Evolutionary conservation across 2,888 invertebrate genomes (phyloP).

Genomic region (Troglohyphantes excavatus): DNA sequence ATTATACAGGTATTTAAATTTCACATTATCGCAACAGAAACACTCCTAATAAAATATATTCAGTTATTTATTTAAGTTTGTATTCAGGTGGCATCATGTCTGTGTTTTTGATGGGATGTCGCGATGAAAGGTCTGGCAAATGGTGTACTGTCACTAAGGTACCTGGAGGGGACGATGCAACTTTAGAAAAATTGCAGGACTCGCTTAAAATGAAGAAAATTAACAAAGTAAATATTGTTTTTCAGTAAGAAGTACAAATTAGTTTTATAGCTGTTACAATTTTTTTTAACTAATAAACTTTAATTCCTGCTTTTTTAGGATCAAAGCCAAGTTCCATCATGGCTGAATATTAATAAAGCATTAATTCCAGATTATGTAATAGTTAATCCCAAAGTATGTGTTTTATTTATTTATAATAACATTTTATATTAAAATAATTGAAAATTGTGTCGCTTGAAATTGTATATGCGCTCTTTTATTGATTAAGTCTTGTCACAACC

Average conservation of each 20-base stretch:
- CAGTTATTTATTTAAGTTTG: background rate
- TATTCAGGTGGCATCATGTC: constrained; percentile 92
- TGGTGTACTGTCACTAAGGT: constrained; percentile 96
- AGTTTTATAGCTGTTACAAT: background rate
- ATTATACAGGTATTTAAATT: background rate
- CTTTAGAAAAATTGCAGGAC: constrained; percentile 88
- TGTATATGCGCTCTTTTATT: too few relatives aligned
- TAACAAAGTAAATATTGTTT: constrained; percentile 84
- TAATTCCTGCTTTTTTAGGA: constrained; percentile 83
- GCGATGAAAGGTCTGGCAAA: constrained; percentile 86
- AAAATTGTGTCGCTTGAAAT: too few relatives aligned
- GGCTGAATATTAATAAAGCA: constrained; percentile 91
- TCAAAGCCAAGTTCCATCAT: constrained; percentile 87
- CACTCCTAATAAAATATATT: too few relatives aligned
- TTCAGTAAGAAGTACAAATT: background rate
- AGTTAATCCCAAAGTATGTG: constrained; percentile 87
- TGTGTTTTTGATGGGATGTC: constrained; percentile 96
- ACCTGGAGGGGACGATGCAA: constrained; percentile 90
- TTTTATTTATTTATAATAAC: too few relatives aligned
- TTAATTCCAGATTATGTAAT: constrained; percentile 95
- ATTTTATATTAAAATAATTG: too few relatives aligned
- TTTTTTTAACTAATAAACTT: too few relatives aligned
- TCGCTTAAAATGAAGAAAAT: constrained; percentile 91
- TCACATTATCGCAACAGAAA: too few relatives aligned
- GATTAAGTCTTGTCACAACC: too few relatives aligned